These are phyloP conservation scores for Sussaba pulchella DNA, from an alignment of 2,888 invertebrate species.

Conservation along the genomic window DNA sequence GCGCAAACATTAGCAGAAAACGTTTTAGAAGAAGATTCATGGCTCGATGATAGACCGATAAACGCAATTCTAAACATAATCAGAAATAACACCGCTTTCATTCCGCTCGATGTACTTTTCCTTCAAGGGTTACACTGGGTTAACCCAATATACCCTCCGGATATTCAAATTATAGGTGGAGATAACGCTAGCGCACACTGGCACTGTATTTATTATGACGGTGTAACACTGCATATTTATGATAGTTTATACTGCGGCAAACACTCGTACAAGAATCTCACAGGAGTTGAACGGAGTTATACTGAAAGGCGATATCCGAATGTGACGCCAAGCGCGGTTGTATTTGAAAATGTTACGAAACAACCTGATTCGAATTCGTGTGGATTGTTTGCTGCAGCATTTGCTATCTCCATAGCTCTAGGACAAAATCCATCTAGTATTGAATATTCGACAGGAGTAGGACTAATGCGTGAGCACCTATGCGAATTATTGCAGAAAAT, in stretches of 20 bases:
- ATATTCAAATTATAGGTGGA: conserved; percentile 11
- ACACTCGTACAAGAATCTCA: background rate
- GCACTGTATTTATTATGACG: conserved; percentile 19
- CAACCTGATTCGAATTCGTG: background rate
- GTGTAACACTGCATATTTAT: background rate
- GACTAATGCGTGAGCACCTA: background rate
- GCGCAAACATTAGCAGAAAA: conserved; percentile 14
- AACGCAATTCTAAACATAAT: conserved; percentile 3
- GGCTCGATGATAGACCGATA: background rate
- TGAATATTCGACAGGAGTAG: background rate
- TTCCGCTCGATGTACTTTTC: conserved; percentile 2
- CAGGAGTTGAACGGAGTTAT: background rate
- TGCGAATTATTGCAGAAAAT: background rate
- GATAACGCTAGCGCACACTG: background rate
- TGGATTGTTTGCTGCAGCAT: background rate
- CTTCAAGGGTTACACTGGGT: conserved; percentile 6
- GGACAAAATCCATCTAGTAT: conserved; percentile 6
- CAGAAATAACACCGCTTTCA: background rate
- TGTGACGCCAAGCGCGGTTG: background rate
- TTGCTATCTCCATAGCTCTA: conserved; percentile 3
- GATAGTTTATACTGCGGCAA: background rate
- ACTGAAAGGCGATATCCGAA: background rate
- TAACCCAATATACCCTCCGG: background rate
- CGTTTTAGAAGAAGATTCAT: conserved; percentile 2
- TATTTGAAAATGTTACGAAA: conserved; percentile 11